Evolutionary conservation across 2,113 vertebrate genomes (phyloP), one percentile per base, ranked within the genome.

Genomic region (Hystrix cristata): DNA sequence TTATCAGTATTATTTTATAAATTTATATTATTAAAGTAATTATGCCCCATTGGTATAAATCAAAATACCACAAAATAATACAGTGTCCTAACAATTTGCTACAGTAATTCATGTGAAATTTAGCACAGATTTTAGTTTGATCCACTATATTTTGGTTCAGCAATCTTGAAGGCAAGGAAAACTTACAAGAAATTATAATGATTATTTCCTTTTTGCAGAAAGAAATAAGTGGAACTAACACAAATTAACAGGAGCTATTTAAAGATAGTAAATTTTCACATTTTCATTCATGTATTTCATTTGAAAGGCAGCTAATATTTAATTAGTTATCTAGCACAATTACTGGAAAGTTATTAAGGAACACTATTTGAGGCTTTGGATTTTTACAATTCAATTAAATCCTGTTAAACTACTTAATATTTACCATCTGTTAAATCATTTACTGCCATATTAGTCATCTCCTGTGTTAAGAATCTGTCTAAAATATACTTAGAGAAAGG

Each of bases 61-160:
- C 69, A 94, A 97, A 94, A 86, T 95, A 93, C 14, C 23, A 84
- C 71, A 91, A 93, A 10, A 4, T 80, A 16, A 78, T 95, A 95
- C 16, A 34, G 0, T 95, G 1, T 55, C 96, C 9, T 89, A 91
- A 69, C 4, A 87, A 89, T 95, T 96, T 97, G 15, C n/a, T 96
- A 51, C 13, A 95, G 91, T 94, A 90, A 4, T 64, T 96, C 46
- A 88, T 97, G 88, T 94, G 76, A 96, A 98, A 97, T 96, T 96
- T 96, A 96, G 72, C 84, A 96, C 85, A 87, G 87, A 95, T 88
- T 55, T 14, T 78, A 80, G 7, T 83, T 97, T 95, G 78, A 98
- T 98, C 82, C 96, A 92, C 81, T 90, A 34, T 1, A 87, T 69
- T 97, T 97, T 94, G 5, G 34, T 96, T 96, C 95, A 97, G 97